These are phyloP conservation scores for Zaprionus lineosus DNA, from an alignment of 2,888 invertebrate species.

Conservation along the genomic window DNA sequence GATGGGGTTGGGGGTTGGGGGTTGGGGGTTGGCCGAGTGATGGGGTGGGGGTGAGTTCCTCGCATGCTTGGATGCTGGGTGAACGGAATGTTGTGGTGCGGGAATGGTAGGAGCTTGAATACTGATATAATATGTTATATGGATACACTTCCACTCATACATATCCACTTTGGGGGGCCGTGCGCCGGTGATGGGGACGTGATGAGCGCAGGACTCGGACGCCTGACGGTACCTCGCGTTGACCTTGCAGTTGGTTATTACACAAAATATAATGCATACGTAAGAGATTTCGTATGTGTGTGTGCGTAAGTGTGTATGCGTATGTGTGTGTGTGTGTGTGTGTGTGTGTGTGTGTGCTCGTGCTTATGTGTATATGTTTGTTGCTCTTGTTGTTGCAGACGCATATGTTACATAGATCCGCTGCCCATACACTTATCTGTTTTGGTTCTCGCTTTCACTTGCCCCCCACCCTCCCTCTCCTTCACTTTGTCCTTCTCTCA, in stretches of 20 bases:
- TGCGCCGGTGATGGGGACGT: slow-evolving; percentile 40
- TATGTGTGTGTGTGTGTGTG: slow-evolving; percentile 33
- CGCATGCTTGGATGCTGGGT: too few relatives aligned
- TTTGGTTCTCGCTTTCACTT: too few relatives aligned
- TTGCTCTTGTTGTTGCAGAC: slow-evolving; percentile 1
- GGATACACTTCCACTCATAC: slow-evolving; percentile 51
- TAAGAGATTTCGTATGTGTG: slow-evolving; percentile 11
- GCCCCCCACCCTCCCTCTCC: background rate
- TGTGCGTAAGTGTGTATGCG: slow-evolving; percentile 14
- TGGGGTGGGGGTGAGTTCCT: too few relatives aligned
- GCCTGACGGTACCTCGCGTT: slow-evolving; percentile 17
- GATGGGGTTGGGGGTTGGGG: background rate
- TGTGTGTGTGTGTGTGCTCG: slow-evolving; percentile 10
- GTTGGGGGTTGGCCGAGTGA: too few relatives aligned
- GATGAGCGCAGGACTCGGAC: slow-evolving; percentile 13
- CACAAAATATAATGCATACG: slow-evolving; percentile 38
- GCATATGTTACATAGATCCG: slow-evolving; percentile 27
- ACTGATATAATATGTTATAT: slow-evolving; percentile 37
- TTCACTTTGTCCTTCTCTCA: background rate
- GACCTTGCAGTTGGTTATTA: slow-evolving; percentile 59
- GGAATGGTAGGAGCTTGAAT: background rate
- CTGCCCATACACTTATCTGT: slow-evolving; percentile 4
- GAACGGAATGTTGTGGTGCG: too few relatives aligned
- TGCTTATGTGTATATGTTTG: slow-evolving; percentile 13
- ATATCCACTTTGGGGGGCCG: slow-evolving; percentile 21